Evolutionary conservation across 2,113 vertebrate species (phyloP).

Genomic region (Sturnus vulgaris): DNA sequence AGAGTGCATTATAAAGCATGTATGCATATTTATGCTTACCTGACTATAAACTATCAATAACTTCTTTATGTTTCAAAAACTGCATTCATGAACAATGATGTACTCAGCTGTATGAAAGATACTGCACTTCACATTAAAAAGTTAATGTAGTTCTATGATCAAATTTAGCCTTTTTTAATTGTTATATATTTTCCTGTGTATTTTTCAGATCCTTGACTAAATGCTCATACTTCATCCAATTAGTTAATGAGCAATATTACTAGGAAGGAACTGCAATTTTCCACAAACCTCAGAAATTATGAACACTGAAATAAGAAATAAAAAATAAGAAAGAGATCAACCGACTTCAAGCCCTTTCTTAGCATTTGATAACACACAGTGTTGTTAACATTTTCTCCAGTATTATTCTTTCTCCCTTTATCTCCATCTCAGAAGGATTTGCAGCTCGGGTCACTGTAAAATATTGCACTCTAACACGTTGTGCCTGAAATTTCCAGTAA

Average conservation of each 20-base stretch:
- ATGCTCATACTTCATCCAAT: not conserved
- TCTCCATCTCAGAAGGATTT: conserved; percentile 13
- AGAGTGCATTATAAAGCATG: not conserved
- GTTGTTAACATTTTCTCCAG: not conserved
- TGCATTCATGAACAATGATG: not conserved
- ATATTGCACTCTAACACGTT: not conserved
- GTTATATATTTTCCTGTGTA: not conserved
- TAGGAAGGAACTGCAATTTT: not conserved
- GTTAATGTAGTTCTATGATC: not conserved
- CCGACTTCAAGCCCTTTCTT: not conserved
- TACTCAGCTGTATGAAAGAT: not conserved
- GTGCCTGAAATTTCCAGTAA: conserved; percentile 22
- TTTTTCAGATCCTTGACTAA: not conserved
- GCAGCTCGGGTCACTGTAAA: not conserved
- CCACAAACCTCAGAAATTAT: not conserved
- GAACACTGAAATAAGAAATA: not conserved
- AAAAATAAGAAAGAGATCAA: not conserved
- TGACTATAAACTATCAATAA: not conserved
- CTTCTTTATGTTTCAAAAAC: not conserved
- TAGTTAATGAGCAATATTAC: not conserved
- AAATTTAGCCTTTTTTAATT: not conserved
- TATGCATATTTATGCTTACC: not conserved
- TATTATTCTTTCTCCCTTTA: not conserved
- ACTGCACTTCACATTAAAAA: not conserved
- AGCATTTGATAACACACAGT: not conserved